Percentiles rank a stretch among this genome's conserved stretches.
Evolutionary conservation across 2,797 vertebrate species (phyloP).

Genomic region (Limnodromus scolopaceus): DNA sequence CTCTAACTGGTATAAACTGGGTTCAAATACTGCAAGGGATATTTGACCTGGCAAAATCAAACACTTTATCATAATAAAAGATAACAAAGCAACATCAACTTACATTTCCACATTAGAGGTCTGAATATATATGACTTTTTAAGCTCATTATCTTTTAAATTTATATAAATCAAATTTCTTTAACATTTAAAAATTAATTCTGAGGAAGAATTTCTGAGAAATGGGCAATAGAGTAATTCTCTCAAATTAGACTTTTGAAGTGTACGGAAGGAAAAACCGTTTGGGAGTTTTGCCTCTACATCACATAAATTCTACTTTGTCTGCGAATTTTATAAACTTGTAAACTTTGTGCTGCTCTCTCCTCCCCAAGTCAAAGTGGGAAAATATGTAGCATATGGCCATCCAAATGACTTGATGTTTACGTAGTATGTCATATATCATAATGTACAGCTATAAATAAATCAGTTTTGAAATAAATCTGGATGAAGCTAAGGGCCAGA

Average conservation of each 20-base stretch:
- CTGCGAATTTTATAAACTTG: not conserved
- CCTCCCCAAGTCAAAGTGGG: not conserved
- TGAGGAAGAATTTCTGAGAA: not conserved
- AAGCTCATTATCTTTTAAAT: not conserved
- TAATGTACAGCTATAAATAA: not conserved
- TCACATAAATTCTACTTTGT: not conserved
- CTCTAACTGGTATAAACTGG: not conserved
- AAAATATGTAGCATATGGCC: not conserved
- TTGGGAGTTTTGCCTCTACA: not conserved
- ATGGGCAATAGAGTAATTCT: not conserved
- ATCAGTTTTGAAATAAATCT: not conserved
- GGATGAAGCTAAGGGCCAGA: not conserved
- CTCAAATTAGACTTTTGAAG: not conserved
- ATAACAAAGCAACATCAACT: not conserved
- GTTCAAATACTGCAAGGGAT: not conserved
- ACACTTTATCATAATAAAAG: not conserved
- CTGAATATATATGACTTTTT: not conserved
- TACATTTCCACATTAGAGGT: not conserved
- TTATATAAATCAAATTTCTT: not conserved
- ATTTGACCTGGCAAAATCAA: not conserved
- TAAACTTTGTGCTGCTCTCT: not conserved
- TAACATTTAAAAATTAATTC: not conserved
- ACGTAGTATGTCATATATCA: not conserved
- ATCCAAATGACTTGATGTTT: not conserved
- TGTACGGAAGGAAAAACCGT: not conserved